A percentile compares a stretch with the other conserved stretches of the same genome.
Evolutionary conservation across 2,113 vertebrate species (phyloP).

Genomic region (Candoia aspera): DNA sequence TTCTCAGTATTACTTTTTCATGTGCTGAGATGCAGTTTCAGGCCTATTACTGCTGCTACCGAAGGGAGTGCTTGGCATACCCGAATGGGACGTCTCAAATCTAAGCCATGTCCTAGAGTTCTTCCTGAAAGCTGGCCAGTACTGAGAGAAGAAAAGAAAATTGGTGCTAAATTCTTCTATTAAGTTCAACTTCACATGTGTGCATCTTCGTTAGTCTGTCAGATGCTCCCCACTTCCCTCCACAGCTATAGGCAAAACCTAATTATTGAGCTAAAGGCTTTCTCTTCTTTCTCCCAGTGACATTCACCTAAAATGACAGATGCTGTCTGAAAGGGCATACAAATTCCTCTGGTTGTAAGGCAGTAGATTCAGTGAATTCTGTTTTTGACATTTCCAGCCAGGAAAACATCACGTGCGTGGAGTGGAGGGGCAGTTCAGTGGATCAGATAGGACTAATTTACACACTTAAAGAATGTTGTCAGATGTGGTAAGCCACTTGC

Average conservation of each 20-base stretch:
- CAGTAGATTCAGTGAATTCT: not conserved
- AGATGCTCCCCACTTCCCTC: too few species aligned
- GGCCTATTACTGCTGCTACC: conserved; percentile 46
- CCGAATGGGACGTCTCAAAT: not conserved
- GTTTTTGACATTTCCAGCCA: not conserved
- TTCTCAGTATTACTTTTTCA: conserved; percentile 34
- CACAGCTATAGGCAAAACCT: not conserved
- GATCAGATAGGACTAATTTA: not conserved
- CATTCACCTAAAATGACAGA: not conserved
- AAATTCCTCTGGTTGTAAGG: not conserved
- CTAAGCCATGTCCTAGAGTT: conserved; percentile 23
- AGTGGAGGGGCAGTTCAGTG: not conserved
- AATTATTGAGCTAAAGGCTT: not conserved
- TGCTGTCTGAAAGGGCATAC: not conserved
- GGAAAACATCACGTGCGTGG: not conserved
- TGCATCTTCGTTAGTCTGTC: not conserved
- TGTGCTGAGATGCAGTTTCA: conserved; percentile 48
- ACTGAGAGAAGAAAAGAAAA: not conserved
- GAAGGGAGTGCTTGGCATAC: conserved; percentile 51
- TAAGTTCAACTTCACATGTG: not conserved
- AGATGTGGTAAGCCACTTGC: not conserved
- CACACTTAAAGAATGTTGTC: not conserved
- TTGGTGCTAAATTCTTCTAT: not conserved
- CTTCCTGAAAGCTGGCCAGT: conserved; percentile 52
- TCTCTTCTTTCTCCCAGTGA: not conserved